A percentile compares a stretch with the other conserved stretches of the same genome.
Conservation (phyloP, 2,797 vertebrate species). For the Ataeniobius toweri region DNA sequence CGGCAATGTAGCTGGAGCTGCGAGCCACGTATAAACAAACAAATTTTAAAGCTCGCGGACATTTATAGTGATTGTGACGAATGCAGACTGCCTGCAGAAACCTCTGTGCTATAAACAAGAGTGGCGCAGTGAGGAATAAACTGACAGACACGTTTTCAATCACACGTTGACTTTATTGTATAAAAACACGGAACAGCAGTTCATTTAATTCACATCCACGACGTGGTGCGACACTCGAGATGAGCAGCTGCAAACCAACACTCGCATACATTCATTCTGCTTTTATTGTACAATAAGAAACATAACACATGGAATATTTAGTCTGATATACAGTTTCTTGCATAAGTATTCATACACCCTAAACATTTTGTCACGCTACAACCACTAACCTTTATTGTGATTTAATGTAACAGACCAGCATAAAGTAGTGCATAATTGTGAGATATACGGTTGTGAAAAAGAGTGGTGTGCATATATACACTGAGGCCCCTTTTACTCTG, state of each 20-base stretch:
- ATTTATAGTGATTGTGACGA: slow-evolving; percentile 50
- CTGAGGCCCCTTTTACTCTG: too few species aligned
- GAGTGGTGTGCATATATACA: too few species aligned
- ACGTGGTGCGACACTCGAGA: slow-evolving; percentile 37
- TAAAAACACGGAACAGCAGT: slow-evolving; percentile 58
- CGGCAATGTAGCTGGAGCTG: slow-evolving; percentile 25
- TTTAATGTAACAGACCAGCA: background rate
- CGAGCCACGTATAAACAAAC: slow-evolving; percentile 34
- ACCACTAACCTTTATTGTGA: background rate
- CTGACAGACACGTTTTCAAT: slow-evolving; percentile 44
- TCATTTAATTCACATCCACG: slow-evolving; percentile 49
- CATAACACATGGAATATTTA: slow-evolving; percentile 41
- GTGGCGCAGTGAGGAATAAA: slow-evolving; percentile 30
- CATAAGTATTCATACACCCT: background rate
- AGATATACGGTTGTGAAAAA: too few species aligned
- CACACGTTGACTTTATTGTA: slow-evolving; percentile 68
- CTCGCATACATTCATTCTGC: slow-evolving; percentile 21
- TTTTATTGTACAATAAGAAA: slow-evolving; percentile 55
- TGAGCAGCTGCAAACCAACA: slow-evolving; percentile 43
- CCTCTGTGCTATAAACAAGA: slow-evolving; percentile 42
- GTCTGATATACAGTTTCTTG: slow-evolving; percentile 8
- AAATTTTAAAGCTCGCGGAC: slow-evolving; percentile 38
- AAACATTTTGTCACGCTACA: background rate
- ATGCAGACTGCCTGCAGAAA: slow-evolving; percentile 37
- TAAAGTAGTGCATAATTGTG: too few species aligned